These are phyloP conservation scores for Cephalopachus bancanus DNA, from an alignment of 2,797 vertebrate genomes.

Conservation along the genomic window DNA sequence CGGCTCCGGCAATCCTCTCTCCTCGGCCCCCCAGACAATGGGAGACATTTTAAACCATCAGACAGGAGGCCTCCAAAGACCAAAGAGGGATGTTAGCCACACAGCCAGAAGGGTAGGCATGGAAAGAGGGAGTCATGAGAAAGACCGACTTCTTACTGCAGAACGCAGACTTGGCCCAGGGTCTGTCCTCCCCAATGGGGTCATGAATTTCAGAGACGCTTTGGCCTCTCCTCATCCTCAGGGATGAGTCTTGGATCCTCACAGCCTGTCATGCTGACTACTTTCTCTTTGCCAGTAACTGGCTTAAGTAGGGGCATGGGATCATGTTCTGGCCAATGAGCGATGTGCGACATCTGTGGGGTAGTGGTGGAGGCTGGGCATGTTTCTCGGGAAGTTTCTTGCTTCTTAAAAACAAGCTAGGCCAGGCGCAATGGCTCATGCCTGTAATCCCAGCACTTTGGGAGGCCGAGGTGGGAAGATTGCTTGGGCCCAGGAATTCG, in stretches of 20 bases:
- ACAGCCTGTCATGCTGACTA: background rate
- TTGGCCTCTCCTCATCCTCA: background rate
- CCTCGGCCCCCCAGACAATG: no score
- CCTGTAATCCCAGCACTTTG: no score
- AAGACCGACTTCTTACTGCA: background rate
- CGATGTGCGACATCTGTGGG: background rate
- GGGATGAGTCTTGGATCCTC: background rate
- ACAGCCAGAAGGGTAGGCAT: background rate
- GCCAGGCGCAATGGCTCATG: no score
- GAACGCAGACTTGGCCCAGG: background rate
- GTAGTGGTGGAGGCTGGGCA: background rate
- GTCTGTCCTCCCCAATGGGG: background rate
- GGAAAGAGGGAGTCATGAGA: background rate
- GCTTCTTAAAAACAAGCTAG: no score
- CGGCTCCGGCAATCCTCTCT: no score
- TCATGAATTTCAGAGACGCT: background rate
- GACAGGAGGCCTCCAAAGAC: background rate
- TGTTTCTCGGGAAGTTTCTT: background rate
- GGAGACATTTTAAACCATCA: background rate
- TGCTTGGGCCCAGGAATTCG: no score
- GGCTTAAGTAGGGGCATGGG: background rate
- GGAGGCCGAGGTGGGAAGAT: no score
- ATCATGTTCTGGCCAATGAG: background rate
- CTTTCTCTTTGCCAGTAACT: background rate
- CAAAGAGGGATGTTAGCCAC: background rate